Evolutionary conservation across 2,113 vertebrate species (phyloP), one percentile per base, ranked within the genome.

Genomic region (Halcyon senegalensis): DNA sequence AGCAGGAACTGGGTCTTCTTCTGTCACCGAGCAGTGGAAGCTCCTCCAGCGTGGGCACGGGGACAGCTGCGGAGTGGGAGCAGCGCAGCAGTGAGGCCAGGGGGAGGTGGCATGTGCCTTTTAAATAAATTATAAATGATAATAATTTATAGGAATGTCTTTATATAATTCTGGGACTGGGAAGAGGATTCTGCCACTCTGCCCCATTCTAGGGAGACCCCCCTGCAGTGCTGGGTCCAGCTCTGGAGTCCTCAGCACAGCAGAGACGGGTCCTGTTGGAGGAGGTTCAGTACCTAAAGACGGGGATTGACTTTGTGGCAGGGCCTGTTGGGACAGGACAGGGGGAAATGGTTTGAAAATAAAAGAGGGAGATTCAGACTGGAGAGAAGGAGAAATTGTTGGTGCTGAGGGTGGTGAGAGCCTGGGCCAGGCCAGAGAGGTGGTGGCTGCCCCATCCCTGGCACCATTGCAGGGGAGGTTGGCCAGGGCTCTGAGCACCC

Each of bases 41-140:
- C 0, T 1, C 28, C 13, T 43, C 35, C 46, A 13, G 89, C 1
- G 4, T 51, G 35, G 16, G 50, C 6, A 2, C 27, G 1, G 79
- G 30, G 79, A 8, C 1, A 14, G 53, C 48, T 8, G 46, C 1
- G 70, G 51, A 15, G 51, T 53, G 25, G 25, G 51, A 27, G 51
- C 51, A 51, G 24, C 25, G 25, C 1, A 16, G 41, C 48, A 9
- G 46, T 1, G 70, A 24, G 76, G 37, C n/a, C 27, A 13, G 24
- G 25, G 50, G 30, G 39, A n/a, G 31, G 27, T 1, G 21, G 2
- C 2, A 2, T 13, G 0, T 1, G 3, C 51, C 51, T 5, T 25
- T 50, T 18, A 10, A 67, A 70, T 66, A 13, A 35, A 31, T 5
- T 33, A 51, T 13, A 25, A 51, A 51, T 7, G 35, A 7, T 1